Percentiles rank a stretch among this genome's conserved stretches.
Evolutionary conservation across 2,113 vertebrate genomes (phyloP).

Genomic region (Scomber scombrus): DNA sequence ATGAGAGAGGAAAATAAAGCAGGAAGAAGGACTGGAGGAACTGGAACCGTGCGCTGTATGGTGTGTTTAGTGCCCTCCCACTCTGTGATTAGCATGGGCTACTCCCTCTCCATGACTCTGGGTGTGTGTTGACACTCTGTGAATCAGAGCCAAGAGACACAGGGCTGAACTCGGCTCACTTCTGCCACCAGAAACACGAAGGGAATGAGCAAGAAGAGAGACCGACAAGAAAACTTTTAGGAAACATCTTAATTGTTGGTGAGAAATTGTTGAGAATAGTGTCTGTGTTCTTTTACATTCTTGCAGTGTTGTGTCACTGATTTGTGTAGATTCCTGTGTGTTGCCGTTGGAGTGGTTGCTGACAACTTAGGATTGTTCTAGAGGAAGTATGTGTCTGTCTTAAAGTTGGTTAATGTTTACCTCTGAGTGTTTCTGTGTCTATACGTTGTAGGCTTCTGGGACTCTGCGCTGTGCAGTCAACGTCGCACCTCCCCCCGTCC

Average conservation of each 20-base stretch:
- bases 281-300: not conserved
- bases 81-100: slow-evolving; percentile 61
- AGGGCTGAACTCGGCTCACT: slow-evolving; percentile 34
- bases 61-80: slow-evolving; percentile 64
- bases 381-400: not conserved
- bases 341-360: no score
- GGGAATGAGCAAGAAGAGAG: not conserved
- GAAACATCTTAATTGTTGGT: slow-evolving; percentile 18
- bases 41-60: slow-evolving; percentile 52
- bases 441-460: slow-evolving; percentile 91
- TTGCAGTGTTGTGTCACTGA: not conserved
- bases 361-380: not conserved
- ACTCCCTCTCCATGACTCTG: slow-evolving; percentile 67
- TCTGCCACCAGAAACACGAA: not conserved
- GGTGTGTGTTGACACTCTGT: slow-evolving; percentile 63
- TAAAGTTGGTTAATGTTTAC: slow-evolving; percentile 41
- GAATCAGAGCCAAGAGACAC: slow-evolving; percentile 62
- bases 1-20: slow-evolving; percentile 36
- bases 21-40: slow-evolving; percentile 59
- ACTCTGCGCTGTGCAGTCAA: slow-evolving; percentile 87
- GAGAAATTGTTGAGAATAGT: slow-evolving; percentile 1
- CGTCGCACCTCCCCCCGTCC: slow-evolving; percentile 79
- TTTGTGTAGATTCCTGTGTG: not conserved
- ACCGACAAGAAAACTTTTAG: slow-evolving; percentile 6
- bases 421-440: slow-evolving; percentile 30